Conservation (phyloP, 2,888 invertebrate genomes). For the Didymodactylos carnosus region DNA sequence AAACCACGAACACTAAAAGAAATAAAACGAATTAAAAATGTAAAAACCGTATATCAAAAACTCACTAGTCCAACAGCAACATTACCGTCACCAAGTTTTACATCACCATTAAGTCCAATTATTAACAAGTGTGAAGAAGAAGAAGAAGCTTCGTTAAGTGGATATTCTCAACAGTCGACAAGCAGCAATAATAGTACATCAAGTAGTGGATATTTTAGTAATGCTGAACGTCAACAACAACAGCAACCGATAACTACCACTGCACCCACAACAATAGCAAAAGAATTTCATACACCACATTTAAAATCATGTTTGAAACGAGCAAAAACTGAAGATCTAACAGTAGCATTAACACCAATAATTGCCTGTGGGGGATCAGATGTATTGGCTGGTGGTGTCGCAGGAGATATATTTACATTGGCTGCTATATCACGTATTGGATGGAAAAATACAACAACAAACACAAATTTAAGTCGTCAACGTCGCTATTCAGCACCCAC, state of each 20-base stretch:
- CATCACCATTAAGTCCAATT: not conserved
- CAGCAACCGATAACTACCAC: too few species aligned
- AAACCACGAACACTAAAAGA: not conserved
- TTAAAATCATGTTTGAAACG: not conserved
- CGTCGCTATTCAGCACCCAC: not conserved
- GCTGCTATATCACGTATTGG: not conserved
- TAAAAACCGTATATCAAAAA: too few species aligned
- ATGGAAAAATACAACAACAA: not conserved
- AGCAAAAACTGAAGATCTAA: not conserved
- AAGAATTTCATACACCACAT: not conserved
- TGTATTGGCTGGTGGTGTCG: not conserved
- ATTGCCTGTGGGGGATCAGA: not conserved
- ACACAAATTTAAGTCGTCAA: too few species aligned
- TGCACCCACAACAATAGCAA: not conserved
- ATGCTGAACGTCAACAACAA: too few species aligned
- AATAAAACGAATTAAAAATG: not conserved
- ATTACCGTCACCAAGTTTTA: not conserved
- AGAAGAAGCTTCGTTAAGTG: not conserved
- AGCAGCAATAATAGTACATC: not conserved
- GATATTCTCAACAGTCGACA: not conserved
- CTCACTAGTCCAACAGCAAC: not conserved
- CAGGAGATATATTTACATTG: not conserved
- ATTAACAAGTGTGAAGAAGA: not conserved
- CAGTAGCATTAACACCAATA: not conserved
- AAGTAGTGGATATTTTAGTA: not conserved